Evolutionary conservation across 2,113 vertebrate genomes (phyloP), one percentile per base, ranked within the genome.

Genomic region (Cichladusa arquata): DNA sequence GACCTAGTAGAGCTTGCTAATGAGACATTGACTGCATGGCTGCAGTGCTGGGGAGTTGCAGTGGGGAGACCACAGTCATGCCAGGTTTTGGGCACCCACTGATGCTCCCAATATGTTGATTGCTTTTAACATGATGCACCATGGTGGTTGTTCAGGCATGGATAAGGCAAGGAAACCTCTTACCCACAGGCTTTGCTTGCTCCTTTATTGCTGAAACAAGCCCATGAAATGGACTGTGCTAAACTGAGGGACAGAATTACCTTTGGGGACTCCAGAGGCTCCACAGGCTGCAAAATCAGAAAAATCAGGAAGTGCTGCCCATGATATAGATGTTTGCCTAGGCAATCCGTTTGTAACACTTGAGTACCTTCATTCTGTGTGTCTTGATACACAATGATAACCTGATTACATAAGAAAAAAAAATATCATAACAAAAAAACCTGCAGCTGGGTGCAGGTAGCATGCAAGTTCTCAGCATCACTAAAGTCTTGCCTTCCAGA

Each of bases 131-230:
- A 19, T 0, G 0, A 56, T 26, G 53, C 51, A 66, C 48, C 48
- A 19, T 0, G 0, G 42, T 72, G 15, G 36, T 53, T 11, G 2
- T 26, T 69, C 15, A 73, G 45, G 26, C 28, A n/a, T 16, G 44
- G 36, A 20, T 45, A 48, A 69, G 45, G 67, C 3, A 4, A 48
- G 62, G 62, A 90, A 69, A 73, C 1, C 1, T 82, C 66, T 25
- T 16, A 31, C 8, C 38, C 24, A 8, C 0, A 1, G 14, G 47
- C 47, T 86, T 88, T 33, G 4, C 31, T 77, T 50, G 25, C 29
- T 86, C 19, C 7, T 84, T 74, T 47, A 24, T 53, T 73, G 34
- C 47, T 4, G 4, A 73, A 64, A 65, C 5, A 73, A 60, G 61
- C 5, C 4, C 3, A 0, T 44, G 34, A 62, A 74, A 82, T 0